Evolutionary conservation across 2,888 invertebrate genomes (phyloP), one percentile per base, ranked within the genome.

Genomic region (Octodonta nipae): DNA sequence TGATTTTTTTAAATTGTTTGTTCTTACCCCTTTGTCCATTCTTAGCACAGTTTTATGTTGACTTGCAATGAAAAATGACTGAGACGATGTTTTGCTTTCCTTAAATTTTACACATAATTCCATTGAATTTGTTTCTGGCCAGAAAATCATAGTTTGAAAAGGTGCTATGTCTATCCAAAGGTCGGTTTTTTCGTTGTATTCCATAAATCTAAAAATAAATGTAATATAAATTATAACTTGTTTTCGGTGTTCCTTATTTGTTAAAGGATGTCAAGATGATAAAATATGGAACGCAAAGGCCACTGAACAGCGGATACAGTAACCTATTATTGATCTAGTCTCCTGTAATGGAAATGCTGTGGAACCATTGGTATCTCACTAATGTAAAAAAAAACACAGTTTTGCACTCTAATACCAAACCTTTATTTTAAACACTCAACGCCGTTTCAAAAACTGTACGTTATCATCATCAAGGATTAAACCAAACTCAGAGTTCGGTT

Each of bases 71-170:
- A 74, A 74, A 50, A 86, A 84, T 49, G 80, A 77, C 44, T 83
- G 83, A 0, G 85, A 85, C 1, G 75, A 74, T 3, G 79, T 63
- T 36, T 75, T 75, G 36, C 83, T 82, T 48, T 82, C 80, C 32
- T 78, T 64, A 56, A 75, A 77, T 60, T 84, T 83, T 45, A 83
- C 77, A 47, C 78, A 78, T 78, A 86, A 79, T 43, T 71, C 71
- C 78, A 82, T 78, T 1, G 78, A 76, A 39, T 79, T 76, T 0
- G 84, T 84, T 47, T 78, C 78, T 0, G 85, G 86, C 84, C 84
- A 86, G 60, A 82, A 85, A 5, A 82, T 70, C 10, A 73, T 60
- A 45, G 76, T 78, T 58, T 81, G 77, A 37, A 70, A 68, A 0
- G 79, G 73, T 1, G 70, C 61, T 11, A 85, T 61, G 61, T 85